Conservation (phyloP, 2,888 invertebrate species). For the Aleiodes testaceus region DNA sequence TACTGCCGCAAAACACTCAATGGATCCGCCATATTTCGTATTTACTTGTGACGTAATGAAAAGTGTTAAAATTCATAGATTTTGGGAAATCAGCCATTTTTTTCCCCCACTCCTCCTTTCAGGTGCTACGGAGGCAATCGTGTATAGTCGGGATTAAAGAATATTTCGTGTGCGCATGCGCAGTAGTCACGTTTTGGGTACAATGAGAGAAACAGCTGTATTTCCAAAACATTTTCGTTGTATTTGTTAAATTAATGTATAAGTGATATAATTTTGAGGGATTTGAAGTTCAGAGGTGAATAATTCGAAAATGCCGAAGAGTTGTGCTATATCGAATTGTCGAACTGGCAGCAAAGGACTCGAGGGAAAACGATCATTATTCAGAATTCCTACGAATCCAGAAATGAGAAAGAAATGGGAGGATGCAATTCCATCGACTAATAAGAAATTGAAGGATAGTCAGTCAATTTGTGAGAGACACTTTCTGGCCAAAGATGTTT, state of each 20-base stretch:
- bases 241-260: no score
- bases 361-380: slow-evolving; percentile 9
- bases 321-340: slow-evolving; percentile 4
- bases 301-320: slow-evolving; percentile 7
- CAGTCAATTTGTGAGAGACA: slow-evolving; percentile 21
- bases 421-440: background rate
- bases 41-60: background rate
- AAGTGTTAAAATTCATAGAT: background rate
- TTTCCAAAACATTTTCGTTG: no score
- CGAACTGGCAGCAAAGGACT: slow-evolving; percentile 11
- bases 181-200: no score
- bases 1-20: slow-evolving; percentile 96
- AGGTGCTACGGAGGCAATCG: no score
- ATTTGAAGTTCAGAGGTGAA: background rate
- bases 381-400: background rate
- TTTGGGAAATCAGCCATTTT: no score
- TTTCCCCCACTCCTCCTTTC: no score
- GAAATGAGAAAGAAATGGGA: background rate
- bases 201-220: no score
- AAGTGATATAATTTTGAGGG: no score
- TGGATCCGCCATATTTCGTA: slow-evolving; percentile 92
- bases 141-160: no score
- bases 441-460: background rate
- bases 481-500: background rate
- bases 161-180: no score